phyloP scores from a whole-genome alignment of 2,113 vertebrate species.

The Dipodomys ordii region DNA sequence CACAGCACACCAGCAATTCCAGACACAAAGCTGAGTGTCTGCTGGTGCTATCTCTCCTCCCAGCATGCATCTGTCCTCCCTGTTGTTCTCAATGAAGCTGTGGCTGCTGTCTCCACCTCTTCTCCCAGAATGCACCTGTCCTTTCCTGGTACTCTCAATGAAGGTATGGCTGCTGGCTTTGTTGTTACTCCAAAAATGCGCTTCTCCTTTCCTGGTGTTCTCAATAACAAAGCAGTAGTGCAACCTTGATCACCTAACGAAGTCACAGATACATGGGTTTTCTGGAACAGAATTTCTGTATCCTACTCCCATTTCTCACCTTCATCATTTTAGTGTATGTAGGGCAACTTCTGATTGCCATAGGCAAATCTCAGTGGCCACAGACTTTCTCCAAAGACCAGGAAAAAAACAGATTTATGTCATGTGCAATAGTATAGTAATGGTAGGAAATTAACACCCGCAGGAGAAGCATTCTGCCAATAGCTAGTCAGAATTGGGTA shows the following conservation, averaged over 20 bases:
- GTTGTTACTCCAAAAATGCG: background rate
- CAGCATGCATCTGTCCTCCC: accelerated
- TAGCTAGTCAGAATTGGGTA: background rate
- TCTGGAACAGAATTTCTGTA: accelerated
- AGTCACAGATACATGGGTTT: background rate
- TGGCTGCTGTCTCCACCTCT: too few relatives aligned
- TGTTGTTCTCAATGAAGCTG: background rate
- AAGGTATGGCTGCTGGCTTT: too few relatives aligned
- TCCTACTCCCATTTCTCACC: background rate
- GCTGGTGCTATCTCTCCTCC: background rate
- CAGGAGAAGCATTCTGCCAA: background rate
- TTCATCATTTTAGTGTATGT: background rate
- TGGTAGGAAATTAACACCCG: background rate
- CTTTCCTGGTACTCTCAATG: background rate
- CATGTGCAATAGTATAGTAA: background rate
- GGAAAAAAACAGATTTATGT: background rate
- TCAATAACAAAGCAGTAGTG: background rate
- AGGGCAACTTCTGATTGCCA: background rate
- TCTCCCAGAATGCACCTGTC: background rate
- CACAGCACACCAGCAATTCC: background rate
- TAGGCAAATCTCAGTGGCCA: background rate
- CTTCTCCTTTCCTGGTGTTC: background rate
- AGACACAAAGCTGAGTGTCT: too few relatives aligned
- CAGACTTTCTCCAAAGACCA: background rate
- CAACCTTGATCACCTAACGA: background rate